A percentile compares a stretch with the other conserved stretches of the same genome.
phyloP scores from a whole-genome alignment of 2,797 vertebrate genomes.

The Lutjanus campechanus region DNA sequence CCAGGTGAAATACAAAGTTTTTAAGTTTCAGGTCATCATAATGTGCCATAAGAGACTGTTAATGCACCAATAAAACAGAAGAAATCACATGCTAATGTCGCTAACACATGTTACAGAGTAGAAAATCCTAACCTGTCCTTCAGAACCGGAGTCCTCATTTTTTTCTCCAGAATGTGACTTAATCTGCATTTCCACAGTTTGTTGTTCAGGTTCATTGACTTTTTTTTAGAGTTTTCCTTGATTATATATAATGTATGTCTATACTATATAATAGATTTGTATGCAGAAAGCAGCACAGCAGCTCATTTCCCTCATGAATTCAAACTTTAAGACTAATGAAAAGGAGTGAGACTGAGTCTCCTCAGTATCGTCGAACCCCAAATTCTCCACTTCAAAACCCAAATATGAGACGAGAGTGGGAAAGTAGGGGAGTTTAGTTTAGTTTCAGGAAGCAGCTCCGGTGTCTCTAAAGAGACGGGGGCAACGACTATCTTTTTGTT shows the following conservation, averaged over 20 bases:
- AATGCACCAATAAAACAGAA: neutral
- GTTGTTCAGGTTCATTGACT: neutral
- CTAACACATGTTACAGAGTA: neutral
- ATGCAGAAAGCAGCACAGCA: constrained; percentile 21
- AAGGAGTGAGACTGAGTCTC: constrained; percentile 23
- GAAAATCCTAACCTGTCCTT: neutral
- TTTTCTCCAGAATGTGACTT: neutral
- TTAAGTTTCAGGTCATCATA: too few species aligned
- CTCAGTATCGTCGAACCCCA: constrained; percentile 7
- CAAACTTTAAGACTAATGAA: constrained; percentile 43
- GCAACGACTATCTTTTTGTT: constrained; percentile 31
- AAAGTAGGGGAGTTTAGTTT: constrained; percentile 1
- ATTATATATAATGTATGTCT: neutral
- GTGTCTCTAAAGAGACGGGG: constrained; percentile 36
- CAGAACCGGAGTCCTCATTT: neutral
- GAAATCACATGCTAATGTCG: neutral
- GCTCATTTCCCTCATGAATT: constrained; percentile 19
- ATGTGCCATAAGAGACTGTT: neutral
- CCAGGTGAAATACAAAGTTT: too few species aligned
- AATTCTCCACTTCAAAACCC: constrained; percentile 42
- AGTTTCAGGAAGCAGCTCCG: constrained; percentile 23
- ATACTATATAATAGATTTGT: constrained; percentile 7
- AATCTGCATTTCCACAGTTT: neutral
- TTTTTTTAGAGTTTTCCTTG: neutral
- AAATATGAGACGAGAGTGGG: constrained; percentile 26